Base-by-base conservation (phyloP, 2,113 vertebrate genomes). In the Charina bottae region DNA sequence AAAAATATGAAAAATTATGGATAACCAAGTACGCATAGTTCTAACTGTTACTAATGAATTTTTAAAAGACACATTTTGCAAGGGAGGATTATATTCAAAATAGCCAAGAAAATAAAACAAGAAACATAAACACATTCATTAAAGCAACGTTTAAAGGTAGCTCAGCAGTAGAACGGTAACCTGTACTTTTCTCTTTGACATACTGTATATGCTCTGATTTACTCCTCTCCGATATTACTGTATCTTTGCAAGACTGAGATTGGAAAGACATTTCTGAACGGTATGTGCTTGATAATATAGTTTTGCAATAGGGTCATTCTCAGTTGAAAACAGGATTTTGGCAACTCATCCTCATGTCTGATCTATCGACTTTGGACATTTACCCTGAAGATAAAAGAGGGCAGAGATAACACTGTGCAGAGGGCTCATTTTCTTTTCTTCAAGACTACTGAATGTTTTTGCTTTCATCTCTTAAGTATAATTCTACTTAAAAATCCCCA, bases 1-100 rank as follows among this genome's bases (percentile, higher is more conserved):
- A 91, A 92, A 93, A 6, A 85, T 94, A 58, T 85, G 84, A 89
- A 92, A 88, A 83, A 88, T 89, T 89, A 88, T 90, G 85, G 90
- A 55, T 93, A 90, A 58, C 60, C 89, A 93, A 93, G 84, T 55
- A 89, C 62, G 54, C 64, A 94, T 88, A 49, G 64, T 88, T 64
- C 91, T 92, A 72, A 21, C 28, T 37, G 1, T 58, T 88, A 23
- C 91, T 95, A 94, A 94, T 91, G n/a, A 92, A 46, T 60, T n/a
- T 78, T 78, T 92, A 89, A 78, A 49, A 90, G 26, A 13, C 0
- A 8, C 23, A 94, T 83, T 94, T 90, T 49, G 85, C 55, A 92
- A 17, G 90, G 85, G 0, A 91, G 28, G 58, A 83, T 92, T 56
- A 85, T 93, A 92, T 93, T 28, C 24, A 21, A 28, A 93, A 85